phyloP scores from a whole-genome alignment of 1,140 invertebrate species.

The Telenomus remus region DNA sequence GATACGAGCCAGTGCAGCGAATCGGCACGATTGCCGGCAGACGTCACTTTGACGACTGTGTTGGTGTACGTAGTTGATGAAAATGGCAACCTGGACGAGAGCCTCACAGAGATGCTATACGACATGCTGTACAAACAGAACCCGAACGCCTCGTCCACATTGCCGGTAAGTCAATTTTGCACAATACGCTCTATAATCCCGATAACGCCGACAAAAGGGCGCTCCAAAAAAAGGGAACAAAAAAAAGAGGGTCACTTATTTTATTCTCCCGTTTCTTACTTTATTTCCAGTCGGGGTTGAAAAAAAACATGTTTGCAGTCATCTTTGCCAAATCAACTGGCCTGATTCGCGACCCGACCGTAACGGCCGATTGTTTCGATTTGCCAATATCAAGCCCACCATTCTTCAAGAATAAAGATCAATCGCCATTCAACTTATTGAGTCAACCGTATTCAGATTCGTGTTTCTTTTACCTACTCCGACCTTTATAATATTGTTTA shows the following conservation, averaged over 20 bases:
- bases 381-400: too few relatives aligned
- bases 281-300: background rate
- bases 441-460: too few relatives aligned
- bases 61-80: constrained; percentile 67
- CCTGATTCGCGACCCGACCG: too few relatives aligned
- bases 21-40: constrained; percentile 28
- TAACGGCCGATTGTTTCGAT: too few relatives aligned
- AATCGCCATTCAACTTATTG: too few relatives aligned
- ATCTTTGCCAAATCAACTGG: too few relatives aligned
- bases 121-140: constrained; percentile 60
- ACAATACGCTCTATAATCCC: constrained; percentile 14
- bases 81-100: constrained; percentile 63
- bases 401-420: too few relatives aligned
- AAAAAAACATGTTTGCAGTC: too few relatives aligned
- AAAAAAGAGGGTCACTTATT: background rate
- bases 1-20: constrained; percentile 65
- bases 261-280: background rate
- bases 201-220: constrained; percentile 11
- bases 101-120: constrained; percentile 67
- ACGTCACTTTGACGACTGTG: constrained; percentile 60
- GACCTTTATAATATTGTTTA: too few relatives aligned
- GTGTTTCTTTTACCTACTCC: too few relatives aligned
- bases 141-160: constrained; percentile 40
- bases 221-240: constrained; percentile 4
- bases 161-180: constrained; percentile 56